These are phyloP conservation scores for Gila orcuttii DNA, from an alignment of 2,113 vertebrate species.

Conservation along the genomic window DNA sequence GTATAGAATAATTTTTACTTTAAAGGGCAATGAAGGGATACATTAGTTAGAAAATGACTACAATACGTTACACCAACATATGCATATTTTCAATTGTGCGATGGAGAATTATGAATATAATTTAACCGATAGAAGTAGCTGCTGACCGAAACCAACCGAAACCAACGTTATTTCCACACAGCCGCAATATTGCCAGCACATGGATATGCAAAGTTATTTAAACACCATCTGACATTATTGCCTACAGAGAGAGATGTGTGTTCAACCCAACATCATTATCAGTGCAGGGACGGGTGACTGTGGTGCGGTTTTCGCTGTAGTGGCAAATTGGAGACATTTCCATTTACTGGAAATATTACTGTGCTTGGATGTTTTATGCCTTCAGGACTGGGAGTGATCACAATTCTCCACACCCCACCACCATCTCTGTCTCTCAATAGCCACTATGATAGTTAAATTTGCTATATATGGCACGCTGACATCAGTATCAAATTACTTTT, in stretches of 20 bases:
- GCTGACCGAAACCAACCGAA: not conserved
- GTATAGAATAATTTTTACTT: conserved; percentile 6
- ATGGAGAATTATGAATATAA: not conserved
- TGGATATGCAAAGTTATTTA: conserved; percentile 46
- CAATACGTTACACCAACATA: not conserved
- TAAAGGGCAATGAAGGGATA: not conserved
- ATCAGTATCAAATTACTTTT: conserved; percentile 28
- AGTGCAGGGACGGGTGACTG: conserved; percentile 55
- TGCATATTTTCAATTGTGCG: not conserved
- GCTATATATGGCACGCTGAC: conserved; percentile 32
- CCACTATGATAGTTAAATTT: conserved; percentile 32
- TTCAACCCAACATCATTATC: conserved; percentile 53
- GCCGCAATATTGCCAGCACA: conserved; percentile 15
- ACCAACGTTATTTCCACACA: conserved; percentile 19
- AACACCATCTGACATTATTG: conserved; percentile 39
- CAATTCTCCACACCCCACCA: not conserved
- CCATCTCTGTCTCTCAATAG: conserved; percentile 6
- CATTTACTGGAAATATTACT: conserved; percentile 66
- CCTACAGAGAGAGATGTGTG: conserved; percentile 59
- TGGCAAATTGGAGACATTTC: conserved; percentile 70
- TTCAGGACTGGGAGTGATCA: conserved; percentile 48
- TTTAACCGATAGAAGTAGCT: not conserved
- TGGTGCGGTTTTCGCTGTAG: conserved; percentile 65
- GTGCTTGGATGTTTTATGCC: conserved; percentile 41
- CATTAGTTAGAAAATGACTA: not conserved